A percentile compares a stretch with the other conserved stretches of the same genome.
These are phyloP conservation scores for Haliaeetus leucogaster DNA, from an alignment of 2,113 vertebrate species.

Conservation along the genomic window DNA sequence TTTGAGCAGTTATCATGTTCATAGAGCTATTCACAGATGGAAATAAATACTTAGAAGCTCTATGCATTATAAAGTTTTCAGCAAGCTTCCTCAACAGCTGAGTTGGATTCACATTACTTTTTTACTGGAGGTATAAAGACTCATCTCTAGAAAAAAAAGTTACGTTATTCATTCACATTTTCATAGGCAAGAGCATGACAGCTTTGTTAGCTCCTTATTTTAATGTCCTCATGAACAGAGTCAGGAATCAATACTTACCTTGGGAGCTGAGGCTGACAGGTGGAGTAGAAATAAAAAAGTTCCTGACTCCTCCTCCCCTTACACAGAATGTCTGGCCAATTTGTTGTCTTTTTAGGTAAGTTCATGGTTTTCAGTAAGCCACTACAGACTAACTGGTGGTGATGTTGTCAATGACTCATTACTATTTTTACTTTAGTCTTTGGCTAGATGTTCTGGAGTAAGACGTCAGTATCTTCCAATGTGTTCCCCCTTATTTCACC, in stretches of 20 bases:
- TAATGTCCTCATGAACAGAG: background rate
- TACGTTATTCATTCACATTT: background rate
- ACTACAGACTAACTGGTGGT: background rate
- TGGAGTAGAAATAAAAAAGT: background rate
- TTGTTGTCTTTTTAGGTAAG: background rate
- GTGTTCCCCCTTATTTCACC: background rate
- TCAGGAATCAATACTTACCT: background rate
- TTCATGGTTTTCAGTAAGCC: background rate
- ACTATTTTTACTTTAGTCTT: background rate
- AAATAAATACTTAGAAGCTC: background rate
- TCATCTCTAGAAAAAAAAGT: background rate
- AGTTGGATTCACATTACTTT: background rate
- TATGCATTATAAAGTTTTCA: background rate
- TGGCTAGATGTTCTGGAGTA: background rate
- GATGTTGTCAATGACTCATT: background rate
- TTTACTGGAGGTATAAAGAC: background rate
- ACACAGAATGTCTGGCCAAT: background rate
- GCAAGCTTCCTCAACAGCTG: background rate
- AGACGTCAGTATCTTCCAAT: background rate
- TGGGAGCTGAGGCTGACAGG: background rate
- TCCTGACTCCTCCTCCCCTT: background rate
- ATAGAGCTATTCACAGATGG: background rate
- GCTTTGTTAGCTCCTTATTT: background rate
- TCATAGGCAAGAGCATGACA: background rate
- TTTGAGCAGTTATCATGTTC: background rate